phyloP scores from a whole-genome alignment of 2,113 vertebrate genomes.

The Monopterus albus region DNA sequence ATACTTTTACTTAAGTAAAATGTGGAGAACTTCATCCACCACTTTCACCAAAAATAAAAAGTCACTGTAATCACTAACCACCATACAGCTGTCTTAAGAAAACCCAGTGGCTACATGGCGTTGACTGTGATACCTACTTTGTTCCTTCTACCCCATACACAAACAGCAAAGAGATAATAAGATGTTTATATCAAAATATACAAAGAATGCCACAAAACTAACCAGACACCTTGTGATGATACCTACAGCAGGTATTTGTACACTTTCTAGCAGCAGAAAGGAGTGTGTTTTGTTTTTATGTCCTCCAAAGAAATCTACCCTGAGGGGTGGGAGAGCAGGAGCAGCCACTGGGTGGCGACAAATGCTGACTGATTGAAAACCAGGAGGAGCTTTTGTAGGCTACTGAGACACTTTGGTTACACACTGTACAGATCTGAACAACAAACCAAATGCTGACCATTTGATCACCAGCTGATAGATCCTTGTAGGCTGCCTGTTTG shows the following conservation, averaged over 20 bases:
- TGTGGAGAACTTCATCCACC: too few species aligned
- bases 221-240: not conserved
- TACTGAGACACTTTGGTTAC: not conserved
- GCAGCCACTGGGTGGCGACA: slow-evolving; percentile 44
- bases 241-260: not conserved
- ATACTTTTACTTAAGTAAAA: too few species aligned
- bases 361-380: slow-evolving; percentile 1
- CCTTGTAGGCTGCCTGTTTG: not conserved
- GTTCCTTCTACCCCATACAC: too few species aligned
- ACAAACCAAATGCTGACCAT: not conserved
- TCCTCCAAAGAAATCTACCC: not conserved
- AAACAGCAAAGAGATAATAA: not conserved
- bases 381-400: not conserved
- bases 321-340: not conserved
- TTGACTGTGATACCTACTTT: too few species aligned
- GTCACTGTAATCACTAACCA: too few species aligned
- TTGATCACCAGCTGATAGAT: not conserved
- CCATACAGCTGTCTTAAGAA: too few species aligned
- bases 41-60: too few species aligned
- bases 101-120: too few species aligned
- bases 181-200: not conserved
- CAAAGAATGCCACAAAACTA: not conserved
- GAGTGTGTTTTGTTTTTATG: not conserved
- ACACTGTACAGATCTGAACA: not conserved
- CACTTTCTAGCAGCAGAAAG: slow-evolving; percentile 28